phyloP scores from a whole-genome alignment of 2,797 vertebrate genomes.

The Urosaurus nigricauda region DNA sequence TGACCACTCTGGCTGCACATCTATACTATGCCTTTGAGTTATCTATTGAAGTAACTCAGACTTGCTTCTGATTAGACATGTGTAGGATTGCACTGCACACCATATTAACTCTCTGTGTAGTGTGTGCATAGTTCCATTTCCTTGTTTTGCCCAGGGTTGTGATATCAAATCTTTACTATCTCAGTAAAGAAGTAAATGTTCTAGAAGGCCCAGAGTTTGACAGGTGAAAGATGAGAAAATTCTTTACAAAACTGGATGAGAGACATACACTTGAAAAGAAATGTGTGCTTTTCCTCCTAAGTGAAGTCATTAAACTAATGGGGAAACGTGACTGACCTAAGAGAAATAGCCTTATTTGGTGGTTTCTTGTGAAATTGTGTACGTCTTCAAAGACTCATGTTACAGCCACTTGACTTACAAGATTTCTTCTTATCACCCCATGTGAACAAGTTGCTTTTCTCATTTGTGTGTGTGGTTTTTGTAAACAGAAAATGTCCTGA shows the following conservation, averaged over 20 bases:
- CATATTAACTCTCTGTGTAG: not conserved
- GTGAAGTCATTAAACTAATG: not conserved
- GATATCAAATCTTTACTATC: not conserved
- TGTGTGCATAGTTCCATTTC: not conserved
- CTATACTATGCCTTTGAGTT: not conserved
- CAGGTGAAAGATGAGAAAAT: not conserved
- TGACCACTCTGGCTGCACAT: not conserved
- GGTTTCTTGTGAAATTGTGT: conserved; percentile 25
- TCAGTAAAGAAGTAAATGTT: not conserved
- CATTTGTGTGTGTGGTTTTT: no score
- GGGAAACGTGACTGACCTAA: not conserved
- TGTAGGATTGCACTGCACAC: not conserved
- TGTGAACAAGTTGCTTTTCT: no score
- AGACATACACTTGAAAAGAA: not conserved
- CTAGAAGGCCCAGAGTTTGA: not conserved
- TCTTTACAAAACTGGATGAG: not conserved
- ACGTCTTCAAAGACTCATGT: not conserved
- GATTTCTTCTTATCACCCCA: not conserved
- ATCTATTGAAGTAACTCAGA: not conserved
- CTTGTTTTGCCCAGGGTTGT: not conserved
- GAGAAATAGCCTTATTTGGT: conserved; percentile 10
- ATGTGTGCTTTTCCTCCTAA: not conserved
- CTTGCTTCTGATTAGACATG: not conserved
- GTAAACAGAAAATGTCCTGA: not conserved
- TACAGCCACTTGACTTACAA: not conserved